Evolutionary conservation across 30 jellyfish, hydroid and myxozoan species (phyloP).

Genomic region (Cassiopea andromeda): DNA sequence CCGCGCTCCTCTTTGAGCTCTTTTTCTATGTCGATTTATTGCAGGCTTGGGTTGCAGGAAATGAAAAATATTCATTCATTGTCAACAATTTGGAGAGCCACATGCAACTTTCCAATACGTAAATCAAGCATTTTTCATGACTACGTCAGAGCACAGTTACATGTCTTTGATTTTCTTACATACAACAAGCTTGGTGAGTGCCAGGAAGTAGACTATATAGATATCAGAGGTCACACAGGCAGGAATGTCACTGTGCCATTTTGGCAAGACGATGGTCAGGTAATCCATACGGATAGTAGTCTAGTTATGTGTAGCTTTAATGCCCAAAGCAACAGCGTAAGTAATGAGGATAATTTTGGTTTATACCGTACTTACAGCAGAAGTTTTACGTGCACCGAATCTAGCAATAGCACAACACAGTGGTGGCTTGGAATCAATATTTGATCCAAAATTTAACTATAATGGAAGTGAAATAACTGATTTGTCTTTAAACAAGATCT

Average conservation of each 20-base stretch:
- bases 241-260: background rate
- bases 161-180: constrained; percentile 2
- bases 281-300: background rate
- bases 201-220: background rate
- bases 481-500: no score
- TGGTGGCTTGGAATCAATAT: background rate
- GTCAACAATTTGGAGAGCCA: constrained; percentile 35
- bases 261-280: background rate
- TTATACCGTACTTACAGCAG: background rate
- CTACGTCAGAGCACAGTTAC: constrained; percentile 11
- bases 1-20: no score
- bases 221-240: background rate
- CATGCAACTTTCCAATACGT: constrained; percentile 2
- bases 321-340: background rate
- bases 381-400: background rate
- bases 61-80: background rate
- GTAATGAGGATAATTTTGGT: background rate
- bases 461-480: no score
- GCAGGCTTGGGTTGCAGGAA: background rate
- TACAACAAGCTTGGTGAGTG: constrained; percentile 2
- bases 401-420: background rate
- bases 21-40: no score
- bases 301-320: background rate
- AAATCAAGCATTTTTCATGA: background rate
- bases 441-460: no score